Evolutionary conservation across 2,888 invertebrate species (phyloP).

Genomic region (Bombylius discolor): DNA sequence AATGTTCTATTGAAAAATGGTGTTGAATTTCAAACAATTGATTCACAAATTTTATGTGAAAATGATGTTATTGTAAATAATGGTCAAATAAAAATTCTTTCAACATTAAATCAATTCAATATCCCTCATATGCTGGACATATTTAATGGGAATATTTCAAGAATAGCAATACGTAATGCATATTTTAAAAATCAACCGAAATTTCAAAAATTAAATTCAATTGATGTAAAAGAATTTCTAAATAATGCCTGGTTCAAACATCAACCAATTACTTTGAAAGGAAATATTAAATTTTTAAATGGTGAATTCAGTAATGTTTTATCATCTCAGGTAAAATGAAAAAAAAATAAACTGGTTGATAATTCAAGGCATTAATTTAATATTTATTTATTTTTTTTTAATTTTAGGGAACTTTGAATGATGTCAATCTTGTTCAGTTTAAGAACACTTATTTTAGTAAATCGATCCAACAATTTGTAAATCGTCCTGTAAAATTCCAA

Average conservation of each 20-base stretch:
- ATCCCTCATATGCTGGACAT: constrained; percentile 7
- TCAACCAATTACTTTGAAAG: constrained; percentile 23
- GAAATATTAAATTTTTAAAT: constrained; percentile 12
- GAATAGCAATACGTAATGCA: constrained; percentile 33
- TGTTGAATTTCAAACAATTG: constrained; percentile 17
- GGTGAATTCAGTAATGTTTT: background rate
- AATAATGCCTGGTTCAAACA: constrained; percentile 40
- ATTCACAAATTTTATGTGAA: constrained; percentile 17
- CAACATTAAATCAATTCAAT: constrained; percentile 22
- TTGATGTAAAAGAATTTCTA: constrained; percentile 27
- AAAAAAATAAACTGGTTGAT: too few relatives aligned
- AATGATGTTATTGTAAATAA: constrained; percentile 16
- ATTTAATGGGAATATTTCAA: background rate
- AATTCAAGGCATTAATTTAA: too few relatives aligned
- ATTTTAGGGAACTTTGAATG: constrained; percentile 38
- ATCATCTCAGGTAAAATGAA: background rate
- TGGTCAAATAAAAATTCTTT: constrained; percentile 18
- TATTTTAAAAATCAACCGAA: constrained; percentile 34
- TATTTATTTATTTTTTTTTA: constrained; percentile 4
- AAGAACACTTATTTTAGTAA: constrained; percentile 41
- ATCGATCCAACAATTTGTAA: constrained; percentile 37
- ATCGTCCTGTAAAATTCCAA: constrained; percentile 30
- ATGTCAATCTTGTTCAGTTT: constrained; percentile 36
- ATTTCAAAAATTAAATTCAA: constrained; percentile 34
- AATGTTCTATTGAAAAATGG: constrained; percentile 31